Evolutionary conservation across 2,888 invertebrate genomes (phyloP).

Genomic region (Morpho deidamia): DNA sequence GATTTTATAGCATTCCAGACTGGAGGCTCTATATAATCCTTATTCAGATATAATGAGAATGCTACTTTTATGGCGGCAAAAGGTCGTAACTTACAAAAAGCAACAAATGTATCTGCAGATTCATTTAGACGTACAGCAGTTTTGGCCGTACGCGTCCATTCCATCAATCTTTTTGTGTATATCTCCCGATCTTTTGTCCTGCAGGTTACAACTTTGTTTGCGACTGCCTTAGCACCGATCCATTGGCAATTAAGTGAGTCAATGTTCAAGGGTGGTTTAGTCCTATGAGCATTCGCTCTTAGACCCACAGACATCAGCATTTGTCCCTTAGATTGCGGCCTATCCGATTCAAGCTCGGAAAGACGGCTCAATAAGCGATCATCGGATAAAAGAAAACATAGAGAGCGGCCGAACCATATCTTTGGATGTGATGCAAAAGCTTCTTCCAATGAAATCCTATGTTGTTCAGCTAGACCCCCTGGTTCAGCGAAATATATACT

Average conservation of each 20-base stretch:
- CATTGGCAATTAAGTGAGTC: slow-evolving; percentile 35
- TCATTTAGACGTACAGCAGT: slow-evolving; percentile 38
- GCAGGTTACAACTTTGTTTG: slow-evolving; percentile 38
- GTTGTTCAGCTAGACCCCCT: slow-evolving; percentile 35
- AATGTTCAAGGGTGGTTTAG: slow-evolving; percentile 37
- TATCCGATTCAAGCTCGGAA: slow-evolving; percentile 23
- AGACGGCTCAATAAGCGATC: slow-evolving; percentile 14
- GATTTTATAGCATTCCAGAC: slow-evolving; percentile 45
- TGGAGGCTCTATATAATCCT: slow-evolving; percentile 26
- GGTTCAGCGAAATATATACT: slow-evolving; percentile 45
- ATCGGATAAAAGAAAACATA: slow-evolving; percentile 24
- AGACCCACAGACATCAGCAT: slow-evolving; percentile 32
- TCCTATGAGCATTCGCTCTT: slow-evolving; percentile 39
- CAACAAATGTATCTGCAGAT: slow-evolving; percentile 27
- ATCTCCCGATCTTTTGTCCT: slow-evolving; percentile 29
- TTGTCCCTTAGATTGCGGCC: slow-evolving; percentile 14
- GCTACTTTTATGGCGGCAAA: slow-evolving; percentile 36
- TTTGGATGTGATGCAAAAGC: slow-evolving; percentile 11
- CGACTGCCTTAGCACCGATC: slow-evolving; percentile 44
- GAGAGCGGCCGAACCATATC: slow-evolving; percentile 23
- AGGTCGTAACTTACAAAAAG: slow-evolving; percentile 34
- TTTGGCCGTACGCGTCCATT: slow-evolving; percentile 36
- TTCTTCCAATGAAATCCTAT: slow-evolving; percentile 23
- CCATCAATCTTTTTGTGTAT: slow-evolving; percentile 31
- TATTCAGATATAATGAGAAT: slow-evolving; percentile 29